Base-by-base conservation (phyloP, 1,140 invertebrate species). In the Ruditapes philippinarum region DNA sequence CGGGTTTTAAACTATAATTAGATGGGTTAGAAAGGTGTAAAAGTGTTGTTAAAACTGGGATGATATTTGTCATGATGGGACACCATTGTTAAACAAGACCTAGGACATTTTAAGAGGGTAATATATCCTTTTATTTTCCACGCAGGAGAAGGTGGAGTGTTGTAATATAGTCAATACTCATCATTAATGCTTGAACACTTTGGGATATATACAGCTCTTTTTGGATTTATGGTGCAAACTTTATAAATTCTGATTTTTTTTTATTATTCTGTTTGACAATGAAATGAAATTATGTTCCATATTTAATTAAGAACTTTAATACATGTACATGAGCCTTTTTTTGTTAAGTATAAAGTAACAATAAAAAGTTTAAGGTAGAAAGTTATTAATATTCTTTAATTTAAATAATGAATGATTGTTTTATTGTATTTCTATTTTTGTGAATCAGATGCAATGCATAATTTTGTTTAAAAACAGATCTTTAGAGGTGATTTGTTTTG, bases 61-160 rank as follows among this genome's bases (percentile, higher is more conserved):
- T 40, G 25, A 86, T 65, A 28, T n/a, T 65, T 7, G 60, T 40
- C 12, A 45, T 40, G 36, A 54, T 65, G 60, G 11, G 79, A 65
- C 25, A 28, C 54, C 25, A 65, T 65, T 62, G 57, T 81, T 40
- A 81, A 40, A n/a, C 54, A 38, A 28, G 51, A 14, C 36, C n/a
- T 3, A 25, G 33, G n/a, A 40, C 14, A 33, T 45, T 78, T 86
- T 42, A 62, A 62, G 33, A 42, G 45, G 84, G 84, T 86, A 74
- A 86, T 86, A 78, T 49, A 86, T 86, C 84, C 51, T 45, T 62
- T 42, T 62, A 86, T 86, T 86, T 54, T 62, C 51, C 11, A 31
- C 62, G 0, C 14, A 70, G 57, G 81, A 28, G 40, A 38, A 12
- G 57, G 31, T 33, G 28, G 28, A 42, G 25, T 38, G 42, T 81